These are phyloP conservation scores for Daboia siamensis DNA, from an alignment of 2,113 vertebrate genomes.

Conservation along the genomic window DNA sequence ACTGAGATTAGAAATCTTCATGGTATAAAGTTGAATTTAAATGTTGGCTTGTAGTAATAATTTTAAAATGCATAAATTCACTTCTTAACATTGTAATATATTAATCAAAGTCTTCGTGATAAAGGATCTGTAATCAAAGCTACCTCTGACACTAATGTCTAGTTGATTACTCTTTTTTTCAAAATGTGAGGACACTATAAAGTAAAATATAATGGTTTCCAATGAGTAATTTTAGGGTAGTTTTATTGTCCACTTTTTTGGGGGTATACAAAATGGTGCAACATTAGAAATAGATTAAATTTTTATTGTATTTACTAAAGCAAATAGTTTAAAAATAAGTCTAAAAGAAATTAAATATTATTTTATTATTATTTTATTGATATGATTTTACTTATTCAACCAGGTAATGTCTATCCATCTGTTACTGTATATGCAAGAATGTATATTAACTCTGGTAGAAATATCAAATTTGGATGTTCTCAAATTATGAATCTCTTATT, in stretches of 20 bases:
- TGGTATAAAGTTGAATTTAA: background rate
- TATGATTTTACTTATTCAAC: background rate
- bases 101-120: background rate
- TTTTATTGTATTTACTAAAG: background rate
- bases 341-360: background rate
- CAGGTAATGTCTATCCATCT: background rate
- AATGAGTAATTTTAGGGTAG: background rate
- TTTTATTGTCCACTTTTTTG: background rate
- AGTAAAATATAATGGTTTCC: background rate
- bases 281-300: background rate
- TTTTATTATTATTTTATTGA: background rate
- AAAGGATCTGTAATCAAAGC: background rate
- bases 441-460: background rate
- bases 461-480: background rate
- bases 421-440: background rate
- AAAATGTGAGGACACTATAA: background rate
- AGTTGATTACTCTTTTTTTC: background rate
- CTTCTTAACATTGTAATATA: background rate
- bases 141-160: background rate
- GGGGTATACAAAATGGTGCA: background rate
- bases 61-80: background rate
- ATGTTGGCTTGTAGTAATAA: background rate
- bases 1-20: background rate
- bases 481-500: background rate
- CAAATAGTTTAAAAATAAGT: background rate